Evolutionary conservation across 2,113 vertebrate species (phyloP), one percentile per base, ranked within the genome.

Genomic region (Alectura lathami): DNA sequence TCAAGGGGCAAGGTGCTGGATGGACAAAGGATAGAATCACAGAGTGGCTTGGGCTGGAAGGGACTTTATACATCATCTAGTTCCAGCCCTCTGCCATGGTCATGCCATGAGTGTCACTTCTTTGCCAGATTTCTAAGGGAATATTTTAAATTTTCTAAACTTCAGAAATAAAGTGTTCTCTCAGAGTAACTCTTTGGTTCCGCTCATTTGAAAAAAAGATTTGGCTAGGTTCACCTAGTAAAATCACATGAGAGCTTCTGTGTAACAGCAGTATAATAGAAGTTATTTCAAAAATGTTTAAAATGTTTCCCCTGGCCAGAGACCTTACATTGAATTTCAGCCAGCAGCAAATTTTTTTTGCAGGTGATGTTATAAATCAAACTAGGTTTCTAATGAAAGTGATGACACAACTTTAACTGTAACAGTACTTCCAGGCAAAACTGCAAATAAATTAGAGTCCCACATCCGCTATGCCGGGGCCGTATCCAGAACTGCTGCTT

Each of bases 331-430:
- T 94, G 92, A 91, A 82, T 94, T 96, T 96, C 96, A 97, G 96
- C 96, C 96, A 96, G 95, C 78, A 96, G 97, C 97, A 97, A 83
- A 74, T 12, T 80, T 48, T 76, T 96, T 98, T 96, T 88, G 60
- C 85, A 96, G 91, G 53, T 3, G 16, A 73, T 43, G 95, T 94
- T 97, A 98, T 97, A 97, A 98, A 97, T 98, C 97, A 97, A 95
- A 78, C 82, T 38, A 70, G 48, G 75, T 95, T 97, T 96, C 95
- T 96, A 96, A 98, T 97, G 96, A 91, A 97, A 97, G 68, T 62
- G 83, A 91, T 97, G 97, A 97, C 97, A 97, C 73, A 83, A 96
- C 79, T 95, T 96, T 94, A 97, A 97, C 96, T 96, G 95, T 97
- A 97, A 87, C 17, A 1, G 87, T 93, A 96, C 17, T 84, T 94